phyloP scores from a whole-genome alignment of 2,797 vertebrate species.

The Trichosurus vulpecula region DNA sequence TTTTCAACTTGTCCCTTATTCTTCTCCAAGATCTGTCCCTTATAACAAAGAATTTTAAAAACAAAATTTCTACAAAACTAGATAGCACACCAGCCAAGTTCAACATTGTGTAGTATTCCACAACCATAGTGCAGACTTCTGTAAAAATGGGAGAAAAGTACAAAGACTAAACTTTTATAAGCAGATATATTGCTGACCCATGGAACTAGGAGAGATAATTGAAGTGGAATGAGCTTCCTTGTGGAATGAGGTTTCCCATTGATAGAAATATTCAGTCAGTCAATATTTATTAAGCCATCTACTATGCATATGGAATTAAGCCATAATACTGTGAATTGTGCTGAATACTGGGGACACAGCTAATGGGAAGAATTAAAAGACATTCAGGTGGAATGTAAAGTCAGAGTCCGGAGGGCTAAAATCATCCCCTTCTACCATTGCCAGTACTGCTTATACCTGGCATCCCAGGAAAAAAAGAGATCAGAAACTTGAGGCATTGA shows the following conservation, averaged over 20 bases:
- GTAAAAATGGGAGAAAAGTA: neutral
- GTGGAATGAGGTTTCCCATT: neutral
- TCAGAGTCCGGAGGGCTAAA: neutral
- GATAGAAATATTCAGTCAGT: neutral
- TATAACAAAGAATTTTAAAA: neutral
- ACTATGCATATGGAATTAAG: too few species aligned
- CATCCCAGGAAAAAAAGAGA: neutral
- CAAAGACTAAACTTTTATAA: neutral
- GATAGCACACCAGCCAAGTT: neutral
- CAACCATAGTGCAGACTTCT: neutral
- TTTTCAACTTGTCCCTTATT: neutral
- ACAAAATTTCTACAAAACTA: neutral
- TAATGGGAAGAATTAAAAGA: too few species aligned
- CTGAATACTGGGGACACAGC: too few species aligned
- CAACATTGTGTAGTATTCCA: neutral
- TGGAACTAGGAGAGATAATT: neutral
- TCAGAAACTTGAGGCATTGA: neutral
- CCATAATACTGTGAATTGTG: too few species aligned
- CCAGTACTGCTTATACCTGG: neutral
- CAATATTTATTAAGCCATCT: too few species aligned
- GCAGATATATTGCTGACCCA: neutral
- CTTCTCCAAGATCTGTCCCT: neutral
- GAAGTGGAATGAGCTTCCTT: neutral
- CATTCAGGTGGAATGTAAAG: too few species aligned
- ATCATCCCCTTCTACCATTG: neutral